Base-by-base conservation (phyloP, 2,888 invertebrate genomes). In the Linhomoeus sp. region DNA sequence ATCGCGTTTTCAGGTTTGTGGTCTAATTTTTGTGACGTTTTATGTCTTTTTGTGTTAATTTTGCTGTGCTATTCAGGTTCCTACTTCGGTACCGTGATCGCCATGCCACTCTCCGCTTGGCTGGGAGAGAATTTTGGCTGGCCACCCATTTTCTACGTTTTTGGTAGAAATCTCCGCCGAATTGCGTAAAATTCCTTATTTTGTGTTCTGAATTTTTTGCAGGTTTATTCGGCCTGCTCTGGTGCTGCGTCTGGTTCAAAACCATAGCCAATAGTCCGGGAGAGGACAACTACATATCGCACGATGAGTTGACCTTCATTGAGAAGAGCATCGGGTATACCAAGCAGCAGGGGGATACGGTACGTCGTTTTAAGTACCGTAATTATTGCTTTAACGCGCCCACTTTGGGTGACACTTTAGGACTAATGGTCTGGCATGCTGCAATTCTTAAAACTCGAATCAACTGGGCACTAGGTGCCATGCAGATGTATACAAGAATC, bases 81-180 rank as follows among this genome's bases (percentile, higher is more conserved):
- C 1, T 58, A 59, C 43, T 59, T 60, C 44, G 59, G 59, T 41
- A 60, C 59, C 14, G 58, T 60, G 3, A 35, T 56, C 7, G 51
- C 57, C 1, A 54, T 60, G 56, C 58, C 59, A 1, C 20, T 59
- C 5, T 57, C 57, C 9, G 58, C 56, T 1, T 51, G 45, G 23
- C 47, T 60, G 15, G 58, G 57, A 17, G 52, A 56, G 25, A 33
- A 43, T 5, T 70, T 69, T 17, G 74, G 75, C 19, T 77, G 77
- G 77, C 69, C 70, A 1, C 66, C 68, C 22, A 71, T 75, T 1
- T 77, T 76, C 60, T 76, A 75, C 61, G 64, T 71, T 17, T 65
- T 75, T 47, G 73, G 73, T 69, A 60, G 54, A 56, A 3, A 29
- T 26, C 24, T 38, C 14, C 14, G 38, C 22, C 23, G 41, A 9